phyloP scores from a whole-genome alignment of 2,888 invertebrate genomes.

The Chelonus formosanus region DNA sequence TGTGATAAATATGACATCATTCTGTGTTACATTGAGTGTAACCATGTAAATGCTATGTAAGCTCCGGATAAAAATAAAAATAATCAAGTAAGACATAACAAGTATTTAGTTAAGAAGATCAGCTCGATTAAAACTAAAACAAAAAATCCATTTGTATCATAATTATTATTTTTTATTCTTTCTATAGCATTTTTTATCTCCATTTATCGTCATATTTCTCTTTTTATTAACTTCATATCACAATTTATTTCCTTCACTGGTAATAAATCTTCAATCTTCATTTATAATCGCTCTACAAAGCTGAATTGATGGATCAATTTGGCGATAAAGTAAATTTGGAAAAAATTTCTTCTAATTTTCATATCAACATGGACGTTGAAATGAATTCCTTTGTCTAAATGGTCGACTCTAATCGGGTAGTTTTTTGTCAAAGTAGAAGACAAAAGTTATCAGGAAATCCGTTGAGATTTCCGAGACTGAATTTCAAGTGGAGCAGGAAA shows the following conservation, averaged over 20 bases:
- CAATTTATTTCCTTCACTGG: too few species aligned
- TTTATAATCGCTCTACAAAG: too few species aligned
- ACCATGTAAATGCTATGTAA: not conserved
- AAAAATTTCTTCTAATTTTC: not conserved
- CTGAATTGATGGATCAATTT: too few species aligned
- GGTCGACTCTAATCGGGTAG: not conserved
- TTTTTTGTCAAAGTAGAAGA: not conserved
- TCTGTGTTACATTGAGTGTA: slow-evolving; percentile 1
- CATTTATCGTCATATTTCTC: too few species aligned
- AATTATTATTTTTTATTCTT: too few species aligned
- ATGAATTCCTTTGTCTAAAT: not conserved
- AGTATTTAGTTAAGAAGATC: not conserved
- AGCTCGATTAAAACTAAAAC: too few species aligned
- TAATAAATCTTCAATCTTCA: too few species aligned
- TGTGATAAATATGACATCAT: slow-evolving; percentile 6
- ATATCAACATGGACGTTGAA: not conserved
- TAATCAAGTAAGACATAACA: not conserved
- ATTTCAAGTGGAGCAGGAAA: slow-evolving; percentile 16
- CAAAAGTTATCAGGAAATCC: slow-evolving; percentile 20
- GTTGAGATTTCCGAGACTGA: slow-evolving; percentile 15
- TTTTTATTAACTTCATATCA: too few species aligned
- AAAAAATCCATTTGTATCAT: too few species aligned
- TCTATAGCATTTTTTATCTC: too few species aligned
- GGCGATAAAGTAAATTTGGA: too few species aligned
- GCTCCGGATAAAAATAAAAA: too few species aligned